Conservation (phyloP, 1,140 invertebrate species). For the Coboldia fuscipes region DNA sequence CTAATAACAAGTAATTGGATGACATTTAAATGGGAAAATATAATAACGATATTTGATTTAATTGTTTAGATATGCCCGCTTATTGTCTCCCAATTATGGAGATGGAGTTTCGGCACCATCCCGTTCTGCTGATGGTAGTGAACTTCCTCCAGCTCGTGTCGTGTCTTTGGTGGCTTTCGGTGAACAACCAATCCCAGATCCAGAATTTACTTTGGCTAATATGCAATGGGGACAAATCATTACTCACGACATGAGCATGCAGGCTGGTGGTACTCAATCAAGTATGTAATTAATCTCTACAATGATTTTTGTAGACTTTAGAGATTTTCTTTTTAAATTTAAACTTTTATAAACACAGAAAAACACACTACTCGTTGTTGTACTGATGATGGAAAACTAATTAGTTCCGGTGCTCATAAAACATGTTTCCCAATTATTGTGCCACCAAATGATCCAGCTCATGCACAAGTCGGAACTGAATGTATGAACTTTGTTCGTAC, state of each 20-base stretch:
- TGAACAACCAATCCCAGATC: constrained; percentile 41
- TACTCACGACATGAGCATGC: constrained; percentile 66
- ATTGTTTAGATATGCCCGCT: constrained; percentile 34
- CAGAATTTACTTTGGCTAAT: constrained; percentile 44
- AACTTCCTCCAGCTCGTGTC: constrained; percentile 44
- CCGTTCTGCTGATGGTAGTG: constrained; percentile 29
- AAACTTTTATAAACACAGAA: constrained; percentile 22
- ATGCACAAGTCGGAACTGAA: constrained; percentile 35
- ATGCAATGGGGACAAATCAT: constrained; percentile 80
- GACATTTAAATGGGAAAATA: not conserved
- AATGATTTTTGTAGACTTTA: not conserved
- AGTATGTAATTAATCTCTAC: constrained; percentile 28
- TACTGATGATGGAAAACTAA: constrained; percentile 35
- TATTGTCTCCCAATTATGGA: constrained; percentile 59
- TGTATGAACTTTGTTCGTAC: constrained; percentile 77
- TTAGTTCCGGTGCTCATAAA: constrained; percentile 21
- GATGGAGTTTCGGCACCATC: constrained; percentile 51
- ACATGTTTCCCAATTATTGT: constrained; percentile 71
- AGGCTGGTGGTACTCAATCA: constrained; percentile 45
- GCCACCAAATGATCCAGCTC: constrained; percentile 62
- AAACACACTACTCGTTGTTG: constrained; percentile 46
- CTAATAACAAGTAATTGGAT: constrained; percentile 32
- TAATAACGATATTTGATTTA: not conserved
- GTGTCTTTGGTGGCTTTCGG: constrained; percentile 46
- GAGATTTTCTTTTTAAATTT: not conserved